Base-by-base conservation (phyloP, 2,797 vertebrate genomes). In the Scolopax bukidnonensis region DNA sequence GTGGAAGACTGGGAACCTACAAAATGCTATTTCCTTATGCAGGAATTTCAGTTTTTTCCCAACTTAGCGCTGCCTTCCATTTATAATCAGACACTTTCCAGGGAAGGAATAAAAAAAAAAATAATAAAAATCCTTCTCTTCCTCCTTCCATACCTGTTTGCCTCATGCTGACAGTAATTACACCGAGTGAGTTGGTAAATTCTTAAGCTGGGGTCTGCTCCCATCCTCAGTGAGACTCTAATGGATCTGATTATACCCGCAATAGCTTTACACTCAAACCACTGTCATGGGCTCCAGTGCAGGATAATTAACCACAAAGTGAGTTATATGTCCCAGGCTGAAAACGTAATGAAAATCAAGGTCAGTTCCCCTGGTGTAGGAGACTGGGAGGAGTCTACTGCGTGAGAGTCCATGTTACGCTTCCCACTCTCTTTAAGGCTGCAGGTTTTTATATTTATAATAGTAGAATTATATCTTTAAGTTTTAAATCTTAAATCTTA, bases 261-360 rank as follows among this genome's bases (percentile, higher is more conserved):
- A 96, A 83, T 27, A 85, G 90, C 94, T 89, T 85, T 93, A 32
- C 78, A 56, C 63, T 90, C 43, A 85, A 90, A 92, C 95, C 94
- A 83, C 96, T 84, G 89, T 27, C 69, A 36, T 4, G 89, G 90
- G 69, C 40, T 70, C 93, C 21, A 65, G 19, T 6, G 41, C 89
- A 78, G 56, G 56, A 76, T 96, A 96, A 97, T 97, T 88, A 97
- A 97, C 97, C 97, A 91, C 97, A 97, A 79, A 84, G 45, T 97
- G 97, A 97, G 71, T 96, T 95, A 96, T 96, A 76, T 63, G 76
- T 95, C 93, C 71, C 76, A 7, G 47, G 36, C 67, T 90, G 89
- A 87, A 87, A 38, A 38, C 38, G 0, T 79, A 77, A 89, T 64
- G 86, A 95, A 95, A 96, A 94, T 77, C 92, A 90, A 91, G 92